Percentiles rank a stretch among this genome's conserved stretches.
Conservation (phyloP, 2,797 vertebrate species). For the Ptychadena robeensis region DNA sequence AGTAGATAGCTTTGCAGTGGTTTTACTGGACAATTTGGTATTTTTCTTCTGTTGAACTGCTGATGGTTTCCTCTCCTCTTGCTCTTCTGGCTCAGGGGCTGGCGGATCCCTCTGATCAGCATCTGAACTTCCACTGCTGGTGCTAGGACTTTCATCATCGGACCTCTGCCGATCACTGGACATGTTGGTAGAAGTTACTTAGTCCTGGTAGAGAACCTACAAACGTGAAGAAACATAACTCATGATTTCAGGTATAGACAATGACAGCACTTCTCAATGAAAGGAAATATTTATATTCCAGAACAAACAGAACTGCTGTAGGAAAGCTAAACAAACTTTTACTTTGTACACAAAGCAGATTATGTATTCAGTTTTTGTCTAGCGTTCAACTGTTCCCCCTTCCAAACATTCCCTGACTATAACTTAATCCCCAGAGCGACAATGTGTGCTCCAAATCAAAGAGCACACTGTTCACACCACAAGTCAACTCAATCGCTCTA, state of each 20-base stretch:
- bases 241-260: not conserved
- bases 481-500: not conserved
- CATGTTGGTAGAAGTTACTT: conserved; percentile 77
- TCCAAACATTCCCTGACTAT: not conserved
- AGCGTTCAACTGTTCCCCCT: not conserved
- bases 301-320: not conserved
- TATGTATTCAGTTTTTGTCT: not conserved
- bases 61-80: conserved; percentile 86
- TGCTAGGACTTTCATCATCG: conserved; percentile 90
- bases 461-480: not conserved
- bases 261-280: not conserved
- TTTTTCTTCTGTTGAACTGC: conserved; percentile 88
- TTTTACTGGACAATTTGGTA: conserved; percentile 90
- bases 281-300: not conserved
- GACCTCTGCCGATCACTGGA: conserved; percentile 90
- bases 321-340: not conserved
- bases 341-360: not conserved
- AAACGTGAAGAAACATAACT: not conserved
- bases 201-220: conserved; percentile 36
- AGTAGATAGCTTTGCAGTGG: conserved; percentile 89
- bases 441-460: not conserved
- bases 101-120: conserved; percentile 88
- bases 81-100: conserved; percentile 85
- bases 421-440: conserved; percentile 1
- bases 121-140: conserved; percentile 90